A percentile compares a stretch with the other conserved stretches of the same genome.
Conservation (phyloP, 2,113 vertebrate species). For the Rhineura floridana region DNA sequence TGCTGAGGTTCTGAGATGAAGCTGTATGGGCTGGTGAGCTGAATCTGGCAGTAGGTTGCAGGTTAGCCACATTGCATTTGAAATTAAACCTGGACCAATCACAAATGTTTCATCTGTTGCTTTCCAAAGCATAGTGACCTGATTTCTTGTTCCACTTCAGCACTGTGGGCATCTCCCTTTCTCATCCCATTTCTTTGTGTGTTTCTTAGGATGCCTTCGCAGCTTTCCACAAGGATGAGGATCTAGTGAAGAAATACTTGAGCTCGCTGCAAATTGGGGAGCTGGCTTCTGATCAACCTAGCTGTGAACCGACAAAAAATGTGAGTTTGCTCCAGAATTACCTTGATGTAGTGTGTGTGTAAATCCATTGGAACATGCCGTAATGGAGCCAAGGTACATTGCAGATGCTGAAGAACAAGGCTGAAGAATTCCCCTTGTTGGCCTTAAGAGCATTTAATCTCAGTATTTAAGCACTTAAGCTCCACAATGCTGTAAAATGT, state of each 20-base stretch:
- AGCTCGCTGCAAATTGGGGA: slow-evolving; percentile 2
- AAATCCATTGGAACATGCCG: neutral
- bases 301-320: slow-evolving; percentile 17
- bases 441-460: neutral
- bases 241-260: slow-evolving; percentile 9
- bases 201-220: slow-evolving; percentile 13
- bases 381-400: neutral
- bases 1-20: too few relatives aligned
- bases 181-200: neutral
- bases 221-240: slow-evolving; percentile 15
- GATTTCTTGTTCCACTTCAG: too few relatives aligned
- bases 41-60: too few relatives aligned
- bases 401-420: neutral
- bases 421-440: neutral
- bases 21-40: too few relatives aligned
- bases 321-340: neutral
- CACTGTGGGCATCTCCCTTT: too few relatives aligned
- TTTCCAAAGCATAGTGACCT: too few relatives aligned
- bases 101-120: neutral
- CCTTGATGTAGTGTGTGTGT: neutral
- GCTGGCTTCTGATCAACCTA: neutral
- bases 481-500: neutral
- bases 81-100: neutral
- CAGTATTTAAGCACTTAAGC: neutral
- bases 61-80: too few relatives aligned